phyloP scores from a whole-genome alignment of 1,140 invertebrate species.

The Eupristina koningsbergeri region DNA sequence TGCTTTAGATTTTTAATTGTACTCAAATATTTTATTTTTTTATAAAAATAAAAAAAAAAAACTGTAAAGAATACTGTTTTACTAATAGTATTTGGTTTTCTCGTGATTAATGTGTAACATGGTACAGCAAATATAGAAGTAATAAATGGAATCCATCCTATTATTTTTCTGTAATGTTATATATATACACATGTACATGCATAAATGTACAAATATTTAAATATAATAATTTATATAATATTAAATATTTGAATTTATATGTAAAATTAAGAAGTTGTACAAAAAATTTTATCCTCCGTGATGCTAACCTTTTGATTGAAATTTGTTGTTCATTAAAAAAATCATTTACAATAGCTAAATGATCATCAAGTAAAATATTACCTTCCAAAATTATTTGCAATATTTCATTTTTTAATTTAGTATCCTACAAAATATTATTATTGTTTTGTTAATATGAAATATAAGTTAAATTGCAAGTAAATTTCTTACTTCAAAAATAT shows the following conservation, averaged over 20 bases:
- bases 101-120: constrained; percentile 45
- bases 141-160: constrained; percentile 54
- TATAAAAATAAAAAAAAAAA: constrained; percentile 50
- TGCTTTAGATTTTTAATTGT: constrained; percentile 54
- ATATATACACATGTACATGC: too few species aligned
- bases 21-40: constrained; percentile 52
- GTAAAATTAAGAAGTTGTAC: not conserved
- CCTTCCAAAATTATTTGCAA: constrained; percentile 60
- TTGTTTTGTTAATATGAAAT: not conserved
- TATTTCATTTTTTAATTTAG: constrained; percentile 54
- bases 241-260: not conserved
- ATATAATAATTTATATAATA: too few species aligned
- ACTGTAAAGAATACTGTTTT: constrained; percentile 50
- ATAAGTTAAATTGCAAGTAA: constrained; percentile 25
- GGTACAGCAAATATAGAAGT: constrained; percentile 51
- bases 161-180: constrained; percentile 53
- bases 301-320: constrained; percentile 56
- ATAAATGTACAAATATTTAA: too few species aligned
- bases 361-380: constrained; percentile 66
- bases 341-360: constrained; percentile 58
- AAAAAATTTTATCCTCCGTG: too few species aligned
- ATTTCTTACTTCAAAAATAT: constrained; percentile 46
- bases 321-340: constrained; percentile 53
- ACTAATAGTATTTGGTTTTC: constrained; percentile 48
- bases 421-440: constrained; percentile 54